Base-by-base conservation (phyloP, 2,888 invertebrate species). In the Sphaerophoria taeniata region DNA sequence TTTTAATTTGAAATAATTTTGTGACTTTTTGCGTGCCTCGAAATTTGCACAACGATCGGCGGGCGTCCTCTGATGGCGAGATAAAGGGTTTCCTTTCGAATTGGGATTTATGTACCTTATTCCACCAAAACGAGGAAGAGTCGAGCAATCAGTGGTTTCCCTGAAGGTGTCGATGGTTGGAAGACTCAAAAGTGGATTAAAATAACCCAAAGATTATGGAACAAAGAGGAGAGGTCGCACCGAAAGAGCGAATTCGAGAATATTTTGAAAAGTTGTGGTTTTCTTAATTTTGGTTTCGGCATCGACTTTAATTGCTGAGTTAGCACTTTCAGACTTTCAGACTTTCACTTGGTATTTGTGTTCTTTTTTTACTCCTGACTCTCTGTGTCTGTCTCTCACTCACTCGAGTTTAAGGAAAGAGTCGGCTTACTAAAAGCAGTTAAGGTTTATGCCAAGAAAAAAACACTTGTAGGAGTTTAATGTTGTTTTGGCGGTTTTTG, bases 1-100 rank as follows among this genome's bases (percentile, higher is more conserved):
- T 83, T 87, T 87, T 80, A 87, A 87, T 83, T 87, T 75, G 85
- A 75, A 87, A 85, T 85, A 81, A 78, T 87, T 81, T 81, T 60
- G 34, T 55, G 85, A 67, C 56, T 76, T 49, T 72, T 81, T 58
- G 47, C 39, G 14, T 6, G 4, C 34, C 36, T 39, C 11, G 58
- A 5, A 43, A 3, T 43, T 3, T 11, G 56, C 56, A 58, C 53
- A 47, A 11, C 34, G 9, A 49, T 14, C 43, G 2, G 0, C 7
- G 39, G 6, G 9, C 9, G 4, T 34, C n/a, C 53, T 65, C 34
- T 16, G n/a, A 63, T 36, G 16, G n/a, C 12, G 53, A 24, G 45
- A 45, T n/a, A 39, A 39, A 56, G 45, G 70, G 36, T 34, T 24
- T 24, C 24, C 24, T 33, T 49, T 47, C 36, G 16, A 6, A 14